Conservation (phyloP, 2,888 invertebrate species). For the Luperina nickerlii region DNA sequence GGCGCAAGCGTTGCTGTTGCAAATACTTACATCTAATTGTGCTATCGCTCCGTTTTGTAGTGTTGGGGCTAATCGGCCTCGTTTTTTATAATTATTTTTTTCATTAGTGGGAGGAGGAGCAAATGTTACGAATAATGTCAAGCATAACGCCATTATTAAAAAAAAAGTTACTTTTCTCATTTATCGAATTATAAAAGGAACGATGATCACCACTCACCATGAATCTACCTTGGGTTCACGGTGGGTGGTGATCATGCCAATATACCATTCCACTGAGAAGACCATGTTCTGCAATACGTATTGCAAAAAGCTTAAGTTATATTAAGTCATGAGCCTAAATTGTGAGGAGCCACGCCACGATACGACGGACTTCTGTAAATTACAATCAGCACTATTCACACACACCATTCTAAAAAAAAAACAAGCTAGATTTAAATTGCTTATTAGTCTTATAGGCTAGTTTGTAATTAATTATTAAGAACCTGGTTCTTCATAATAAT, state of each 20-base stretch:
- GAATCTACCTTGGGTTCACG: neutral
- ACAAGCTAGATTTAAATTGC: too few species aligned
- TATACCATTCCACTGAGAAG: neutral
- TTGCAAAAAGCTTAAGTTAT: too few species aligned
- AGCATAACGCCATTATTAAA: neutral
- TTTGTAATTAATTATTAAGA: too few species aligned
- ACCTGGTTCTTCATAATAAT: too few species aligned
- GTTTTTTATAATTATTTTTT: neutral
- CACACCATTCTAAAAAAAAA: too few species aligned
- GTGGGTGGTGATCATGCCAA: neutral
- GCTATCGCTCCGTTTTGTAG: conserved; percentile 77
- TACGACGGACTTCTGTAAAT: too few species aligned
- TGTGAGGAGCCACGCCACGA: neutral
- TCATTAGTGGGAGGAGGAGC: neutral
- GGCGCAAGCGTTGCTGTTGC: conserved; percentile 78
- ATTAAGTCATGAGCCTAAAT: neutral
- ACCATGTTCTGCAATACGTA: neutral
- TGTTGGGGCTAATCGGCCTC: conserved; percentile 67
- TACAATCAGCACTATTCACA: too few species aligned
- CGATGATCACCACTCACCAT: too few species aligned
- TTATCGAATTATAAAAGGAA: neutral
- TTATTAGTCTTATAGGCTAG: too few species aligned
- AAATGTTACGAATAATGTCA: neutral
- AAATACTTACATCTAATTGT: conserved; percentile 81
- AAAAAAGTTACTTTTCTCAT: neutral